Base-by-base conservation (phyloP, 35 echinoderm and acorn worm genomes). In the Ophioderma brevispina region DNA sequence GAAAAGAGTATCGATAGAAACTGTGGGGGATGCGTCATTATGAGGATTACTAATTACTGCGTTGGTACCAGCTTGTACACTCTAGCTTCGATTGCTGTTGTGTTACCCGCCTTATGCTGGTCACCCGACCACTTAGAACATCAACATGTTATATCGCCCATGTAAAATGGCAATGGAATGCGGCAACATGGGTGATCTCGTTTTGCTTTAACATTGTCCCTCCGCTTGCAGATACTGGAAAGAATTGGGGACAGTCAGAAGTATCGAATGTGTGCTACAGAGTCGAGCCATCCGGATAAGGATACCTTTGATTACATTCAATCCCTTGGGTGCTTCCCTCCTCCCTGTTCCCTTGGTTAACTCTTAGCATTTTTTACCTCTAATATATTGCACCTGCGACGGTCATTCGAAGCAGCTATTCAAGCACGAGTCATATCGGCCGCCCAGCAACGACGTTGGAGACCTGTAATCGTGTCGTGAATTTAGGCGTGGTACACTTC, bases 291-390 rank as follows among this genome's bases (percentile, higher is more conserved):
- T 35, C 84, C 88, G 36, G 38, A 87, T 1, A 90, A 88, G 0
- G 88, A 90, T 32, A 87, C 82, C 36, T 97, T 94, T 81, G 94
- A 87, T 76, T 46, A 94, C 79, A 41, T 94, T 23, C 92, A 94
- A 75, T 63, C 88, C 6, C 37, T 80, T 5, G 75, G 89, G 0
- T 64, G 94, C 18, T 97, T 91, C 56, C 95, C 95, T 3, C 41
- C 46, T 52, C 46, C 46, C 46, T 11, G 41, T 46, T 94, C 15
- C 92, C 95, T 32, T 64, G 91, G n/a, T 33, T 97, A 6, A 92
- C 84, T 25, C 91, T 97, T 85, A 52, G 91, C n/a, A 76, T 84
- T 39, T 90, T 55, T 23, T 97, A 94, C 78, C 91, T 10, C 52
- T 82, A 19, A 84, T 97, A 28, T 97, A 90, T 76, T 76, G 23